Base-by-base conservation (phyloP, 2,888 invertebrate species). In the Teinopalpus imperialis region DNA sequence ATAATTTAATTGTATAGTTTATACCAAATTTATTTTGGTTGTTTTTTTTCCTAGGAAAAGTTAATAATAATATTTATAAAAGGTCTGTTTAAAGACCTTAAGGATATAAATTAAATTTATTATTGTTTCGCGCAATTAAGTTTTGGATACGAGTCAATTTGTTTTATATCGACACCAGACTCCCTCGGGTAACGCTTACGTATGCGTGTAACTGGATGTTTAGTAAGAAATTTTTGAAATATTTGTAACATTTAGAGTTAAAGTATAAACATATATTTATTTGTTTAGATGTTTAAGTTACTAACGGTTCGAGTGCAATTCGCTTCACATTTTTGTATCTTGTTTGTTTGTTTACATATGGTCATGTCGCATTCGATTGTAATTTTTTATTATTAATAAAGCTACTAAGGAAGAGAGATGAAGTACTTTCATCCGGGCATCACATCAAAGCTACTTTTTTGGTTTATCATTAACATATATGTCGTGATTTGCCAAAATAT, bases 81-180 rank as follows among this genome's bases (percentile, higher is more conserved):
- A 56, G 60, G 81, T 81, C 81, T 79, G 81, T 81, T 83, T 81
- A 75, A 79, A 76, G 81, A 79, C 77, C 71, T 13, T 36, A 51
- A 56, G 59, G 49, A 60, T 54, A 54, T 54, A 56, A 59, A 56
- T 55, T 59, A 54, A 23, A 18, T 20, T 30, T 35, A 35, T 46
- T 39, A 48, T 51, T 43, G 39, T 51, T 51, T 43, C 37, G 44
- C 48, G 35, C 42, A 43, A 31, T 39, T 13, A 20, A 23, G 16
- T 35, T 4, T 27, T 12, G 9, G 8, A 8, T 1, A 9, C n/a
- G n/a, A 2, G 23, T 21, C n/a, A n/a, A n/a, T n/a, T n/a, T n/a
- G n/a, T n/a, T n/a, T n/a, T n/a, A n/a, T n/a, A n/a, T n/a, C n/a
- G n/a, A n/a, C n/a, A n/a, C n/a, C n/a, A n/a, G n/a, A n/a, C n/a